phyloP scores from a whole-genome alignment of 2,888 invertebrate species.

The Leptinotarsa rubiginosa region DNA sequence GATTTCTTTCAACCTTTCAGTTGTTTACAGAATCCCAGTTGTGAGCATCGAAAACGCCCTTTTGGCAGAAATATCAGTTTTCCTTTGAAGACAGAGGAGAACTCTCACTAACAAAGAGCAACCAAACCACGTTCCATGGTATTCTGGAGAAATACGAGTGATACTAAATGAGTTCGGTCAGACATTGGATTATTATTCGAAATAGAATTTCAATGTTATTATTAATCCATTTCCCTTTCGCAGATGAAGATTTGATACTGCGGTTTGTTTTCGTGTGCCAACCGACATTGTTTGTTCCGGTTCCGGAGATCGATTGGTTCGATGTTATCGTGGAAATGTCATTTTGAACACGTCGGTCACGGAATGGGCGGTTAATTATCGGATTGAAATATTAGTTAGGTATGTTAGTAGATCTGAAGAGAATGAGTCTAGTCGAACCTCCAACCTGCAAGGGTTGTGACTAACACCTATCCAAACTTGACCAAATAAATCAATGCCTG shows the following conservation, averaged over 20 bases:
- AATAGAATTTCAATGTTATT: slow-evolving; percentile 39
- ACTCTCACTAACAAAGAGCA: not conserved
- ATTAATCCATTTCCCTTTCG: slow-evolving; percentile 35
- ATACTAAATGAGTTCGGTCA: not conserved
- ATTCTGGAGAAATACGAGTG: not conserved
- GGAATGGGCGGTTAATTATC: too few species aligned
- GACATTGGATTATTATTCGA: slow-evolving; percentile 21
- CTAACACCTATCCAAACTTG: too few species aligned
- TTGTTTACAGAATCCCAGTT: too few species aligned
- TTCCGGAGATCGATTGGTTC: not conserved
- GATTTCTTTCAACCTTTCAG: too few species aligned
- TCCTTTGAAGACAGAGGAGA: not conserved
- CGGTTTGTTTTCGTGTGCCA: slow-evolving; percentile 34
- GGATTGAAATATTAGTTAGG: too few species aligned
- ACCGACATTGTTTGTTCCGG: slow-evolving; percentile 33
- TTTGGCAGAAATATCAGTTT: not conserved
- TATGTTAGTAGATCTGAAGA: too few species aligned
- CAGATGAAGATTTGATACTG: slow-evolving; percentile 33
- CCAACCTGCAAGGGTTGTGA: too few species aligned
- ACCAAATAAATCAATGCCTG: too few species aligned
- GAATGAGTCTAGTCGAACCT: too few species aligned
- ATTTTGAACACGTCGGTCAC: too few species aligned
- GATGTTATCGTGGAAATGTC: not conserved
- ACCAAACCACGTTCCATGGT: not conserved
- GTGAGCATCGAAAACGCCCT: too few species aligned